These are phyloP conservation scores for Megalopta genalis DNA, from an alignment of 1,140 invertebrate species.

Conservation along the genomic window DNA sequence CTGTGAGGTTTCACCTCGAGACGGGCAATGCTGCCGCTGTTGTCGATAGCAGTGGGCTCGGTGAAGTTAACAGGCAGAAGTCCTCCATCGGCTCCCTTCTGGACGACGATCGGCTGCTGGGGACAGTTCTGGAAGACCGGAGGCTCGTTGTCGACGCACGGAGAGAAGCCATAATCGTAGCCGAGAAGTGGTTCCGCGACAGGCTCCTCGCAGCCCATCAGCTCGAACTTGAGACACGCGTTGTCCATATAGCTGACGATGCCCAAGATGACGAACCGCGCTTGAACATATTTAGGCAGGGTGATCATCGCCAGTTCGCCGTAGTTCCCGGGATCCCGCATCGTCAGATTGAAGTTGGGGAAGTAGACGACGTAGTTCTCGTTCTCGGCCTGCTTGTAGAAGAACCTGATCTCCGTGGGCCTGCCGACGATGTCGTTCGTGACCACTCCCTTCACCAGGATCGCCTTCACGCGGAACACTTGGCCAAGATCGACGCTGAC, in stretches of 20 bases:
- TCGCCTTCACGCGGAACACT: constrained; percentile 94
- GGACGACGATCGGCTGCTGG: constrained; percentile 93
- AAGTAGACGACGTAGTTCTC: constrained; percentile 98
- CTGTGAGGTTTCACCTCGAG: constrained; percentile 94
- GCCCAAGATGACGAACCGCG: constrained; percentile 94
- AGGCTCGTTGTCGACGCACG: constrained; percentile 97
- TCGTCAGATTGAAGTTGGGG: constrained; percentile 96
- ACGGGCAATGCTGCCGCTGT: constrained; percentile 95
- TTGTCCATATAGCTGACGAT: constrained; percentile 98
- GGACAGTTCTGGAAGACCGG: constrained; percentile 98
- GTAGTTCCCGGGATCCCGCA: constrained; percentile 95
- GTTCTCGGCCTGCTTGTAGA: constrained; percentile 95
- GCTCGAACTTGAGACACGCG: constrained; percentile 96
- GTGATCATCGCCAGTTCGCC: constrained; percentile 97
- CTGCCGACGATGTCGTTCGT: constrained; percentile 96
- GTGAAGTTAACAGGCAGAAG: constrained; percentile 94
- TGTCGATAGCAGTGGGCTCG: constrained; percentile 94
- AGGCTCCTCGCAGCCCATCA: constrained; percentile 96
- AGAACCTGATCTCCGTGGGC: constrained; percentile 97
- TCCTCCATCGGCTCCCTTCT: constrained; percentile 92
- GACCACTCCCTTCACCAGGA: constrained; percentile 95
- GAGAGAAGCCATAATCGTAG: constrained; percentile 95
- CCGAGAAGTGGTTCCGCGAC: constrained; percentile 89
- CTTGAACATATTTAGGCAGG: constrained; percentile 94
- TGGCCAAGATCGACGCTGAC: constrained; percentile 96